Evolutionary conservation across 2,797 vertebrate genomes (phyloP), one percentile per base, ranked within the genome.

Genomic region (Phyllotis vaccarum): DNA sequence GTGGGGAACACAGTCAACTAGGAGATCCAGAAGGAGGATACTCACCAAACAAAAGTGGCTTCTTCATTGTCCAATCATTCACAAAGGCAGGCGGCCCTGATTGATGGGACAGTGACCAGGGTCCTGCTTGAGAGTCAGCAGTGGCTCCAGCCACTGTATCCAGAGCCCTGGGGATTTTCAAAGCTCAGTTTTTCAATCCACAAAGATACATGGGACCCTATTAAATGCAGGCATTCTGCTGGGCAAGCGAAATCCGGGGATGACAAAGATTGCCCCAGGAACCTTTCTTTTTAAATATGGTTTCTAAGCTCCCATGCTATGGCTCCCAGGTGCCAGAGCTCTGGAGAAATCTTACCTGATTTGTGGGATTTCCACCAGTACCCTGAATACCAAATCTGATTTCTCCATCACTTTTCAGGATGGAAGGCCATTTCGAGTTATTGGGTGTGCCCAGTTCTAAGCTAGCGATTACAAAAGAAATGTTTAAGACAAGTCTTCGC

Each of bases 121-220:
- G 62, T 11, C 3, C 27, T 17, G 10, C 43, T 81, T 31, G 11
- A 58, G 83, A 8, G 14, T 52, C 54, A 0, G 13, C 43, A 4
- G 86, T 22, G 14, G 27, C 83, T 21, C 10, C 16, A 19, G 27
- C 68, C 68, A 62, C 52, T 16, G 29, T 90, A 75, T 85, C 12
- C 9, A 60, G 54, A 68, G 64, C 79, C 81, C 37, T 88, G 21
- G 40, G 90, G 81, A 49, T 56, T 49, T 46, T 74, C 52, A 81
- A 93, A 93, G 87, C 83, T 91, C 86, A 27, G 76, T 88, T 66
- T 43, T 70, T 87, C 86, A 95, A 90, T 95, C 95, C 93, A 68
- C 95, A 89, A 85, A 91, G 78, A 94, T 74, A 40, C 49, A 85
- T 83, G 74, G 56, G 68, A 52, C 76, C 90, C 78, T 56, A 52